Conservation (phyloP, 2,888 invertebrate genomes). For the Argyra leucocephala region DNA sequence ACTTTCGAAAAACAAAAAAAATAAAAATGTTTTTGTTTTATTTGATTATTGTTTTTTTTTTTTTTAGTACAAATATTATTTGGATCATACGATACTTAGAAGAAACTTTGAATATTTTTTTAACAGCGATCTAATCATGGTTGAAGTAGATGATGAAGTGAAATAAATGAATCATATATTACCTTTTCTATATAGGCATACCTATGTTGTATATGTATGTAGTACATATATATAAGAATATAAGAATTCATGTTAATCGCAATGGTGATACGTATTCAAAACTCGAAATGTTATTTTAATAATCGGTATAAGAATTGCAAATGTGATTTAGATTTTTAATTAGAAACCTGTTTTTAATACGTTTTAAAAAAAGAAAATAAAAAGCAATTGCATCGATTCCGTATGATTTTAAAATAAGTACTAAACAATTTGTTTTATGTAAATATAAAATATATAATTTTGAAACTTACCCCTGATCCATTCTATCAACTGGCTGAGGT, state of each 20-base stretch:
- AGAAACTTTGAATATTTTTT: neutral
- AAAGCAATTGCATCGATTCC: too few relatives aligned
- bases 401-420: too few relatives aligned
- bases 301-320: too few relatives aligned
- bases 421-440: too few relatives aligned
- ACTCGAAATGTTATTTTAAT: too few relatives aligned
- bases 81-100: neutral
- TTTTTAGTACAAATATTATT: slow-evolving; percentile 1
- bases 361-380: neutral
- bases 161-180: neutral
- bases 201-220: neutral
- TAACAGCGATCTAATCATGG: neutral
- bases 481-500: slow-evolving; percentile 73
- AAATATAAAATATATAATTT: neutral
- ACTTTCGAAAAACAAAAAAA: neutral
- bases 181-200: neutral
- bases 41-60: neutral
- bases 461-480: slow-evolving; percentile 60
- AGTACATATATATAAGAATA: too few relatives aligned
- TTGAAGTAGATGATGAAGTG: neutral
- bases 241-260: too few relatives aligned
- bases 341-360: too few relatives aligned
- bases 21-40: neutral
- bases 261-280: too few relatives aligned
- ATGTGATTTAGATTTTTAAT: too few relatives aligned